Percentiles rank a stretch among this genome's conserved stretches.
phyloP scores from a whole-genome alignment of 2,797 vertebrate genomes.

The Chaenodraco wilsoni region DNA sequence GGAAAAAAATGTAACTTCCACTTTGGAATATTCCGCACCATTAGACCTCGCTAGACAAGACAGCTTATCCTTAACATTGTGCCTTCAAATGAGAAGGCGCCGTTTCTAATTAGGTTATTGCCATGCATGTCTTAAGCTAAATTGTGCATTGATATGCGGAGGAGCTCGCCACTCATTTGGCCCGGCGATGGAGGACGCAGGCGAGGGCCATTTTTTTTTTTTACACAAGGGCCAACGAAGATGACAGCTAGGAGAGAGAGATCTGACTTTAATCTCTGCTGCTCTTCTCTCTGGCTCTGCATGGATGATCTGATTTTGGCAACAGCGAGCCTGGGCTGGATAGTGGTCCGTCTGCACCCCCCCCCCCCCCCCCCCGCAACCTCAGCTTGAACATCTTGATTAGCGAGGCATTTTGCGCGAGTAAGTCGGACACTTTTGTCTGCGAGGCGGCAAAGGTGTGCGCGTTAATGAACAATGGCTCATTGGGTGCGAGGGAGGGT shows the following conservation, averaged over 20 bases:
- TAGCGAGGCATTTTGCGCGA: conserved; percentile 48
- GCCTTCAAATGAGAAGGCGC: conserved; percentile 69
- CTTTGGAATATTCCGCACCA: conserved; percentile 65
- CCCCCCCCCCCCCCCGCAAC: background rate
- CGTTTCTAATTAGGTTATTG: conserved; percentile 80
- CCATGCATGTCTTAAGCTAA: conserved; percentile 77
- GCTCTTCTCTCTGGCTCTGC: conserved; percentile 55
- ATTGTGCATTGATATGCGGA: conserved; percentile 78
- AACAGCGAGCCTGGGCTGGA: conserved; percentile 50
- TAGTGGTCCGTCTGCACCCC: conserved; percentile 47
- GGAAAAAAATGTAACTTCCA: conserved; percentile 47
- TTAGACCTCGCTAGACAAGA: conserved; percentile 63
- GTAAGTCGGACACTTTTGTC: conserved; percentile 51
- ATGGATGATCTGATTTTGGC: conserved; percentile 71
- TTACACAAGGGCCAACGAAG: conserved; percentile 44
- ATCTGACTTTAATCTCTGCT: conserved; percentile 52
- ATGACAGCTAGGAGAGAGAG: conserved; percentile 56
- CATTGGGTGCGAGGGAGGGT: conserved; percentile 33
- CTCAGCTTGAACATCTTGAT: conserved; percentile 70
- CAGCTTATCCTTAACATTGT: conserved; percentile 77
- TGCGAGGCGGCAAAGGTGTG: conserved; percentile 51
- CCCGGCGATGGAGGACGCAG: conserved; percentile 27
- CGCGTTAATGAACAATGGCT: conserved; percentile 64
- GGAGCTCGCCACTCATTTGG: conserved; percentile 65
- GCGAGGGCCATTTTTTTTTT: conserved; percentile 29